A percentile compares a stretch with the other conserved stretches of the same genome.
Evolutionary conservation across 2,888 invertebrate species (phyloP).

Genomic region (Trachelus troglodyta): DNA sequence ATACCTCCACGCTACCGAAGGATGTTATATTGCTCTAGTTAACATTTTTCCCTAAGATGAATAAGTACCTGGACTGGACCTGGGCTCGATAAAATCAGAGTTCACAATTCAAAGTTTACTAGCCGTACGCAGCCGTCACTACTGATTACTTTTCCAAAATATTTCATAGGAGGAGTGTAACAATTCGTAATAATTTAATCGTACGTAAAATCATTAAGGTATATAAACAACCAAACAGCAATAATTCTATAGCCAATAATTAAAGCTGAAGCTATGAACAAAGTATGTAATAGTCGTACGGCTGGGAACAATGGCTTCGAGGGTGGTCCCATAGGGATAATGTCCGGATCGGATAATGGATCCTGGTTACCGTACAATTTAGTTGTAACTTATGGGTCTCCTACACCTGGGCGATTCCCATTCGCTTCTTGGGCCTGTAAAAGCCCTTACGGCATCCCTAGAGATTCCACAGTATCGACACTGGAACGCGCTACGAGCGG

Average conservation of each 20-base stretch:
- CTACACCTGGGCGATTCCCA: conserved; percentile 17
- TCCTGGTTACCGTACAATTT: conserved; percentile 44
- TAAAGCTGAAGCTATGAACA: conserved; percentile 15
- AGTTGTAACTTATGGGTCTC: conserved; percentile 39
- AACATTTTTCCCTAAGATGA: neutral
- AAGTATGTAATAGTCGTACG: conserved; percentile 27
- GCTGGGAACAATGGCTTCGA: conserved; percentile 31
- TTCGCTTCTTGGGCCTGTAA: neutral
- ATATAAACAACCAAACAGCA: neutral
- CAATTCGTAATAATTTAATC: neutral
- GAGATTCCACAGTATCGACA: neutral
- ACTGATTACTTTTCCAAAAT: neutral
- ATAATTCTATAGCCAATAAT: neutral
- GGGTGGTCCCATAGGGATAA: conserved; percentile 29
- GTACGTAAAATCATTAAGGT: neutral
- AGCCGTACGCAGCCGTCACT: neutral
- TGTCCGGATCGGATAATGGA: conserved; percentile 38
- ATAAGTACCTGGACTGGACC: no score
- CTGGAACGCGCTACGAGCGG: neutral
- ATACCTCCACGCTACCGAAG: neutral
- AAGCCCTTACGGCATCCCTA: neutral
- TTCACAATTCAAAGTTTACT: neutral
- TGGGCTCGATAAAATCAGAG: no score
- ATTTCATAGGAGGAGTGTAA: neutral
- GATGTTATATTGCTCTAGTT: neutral